These are phyloP conservation scores for Uloborus plumipes DNA, from an alignment of 2,888 invertebrate genomes.

Conservation along the genomic window DNA sequence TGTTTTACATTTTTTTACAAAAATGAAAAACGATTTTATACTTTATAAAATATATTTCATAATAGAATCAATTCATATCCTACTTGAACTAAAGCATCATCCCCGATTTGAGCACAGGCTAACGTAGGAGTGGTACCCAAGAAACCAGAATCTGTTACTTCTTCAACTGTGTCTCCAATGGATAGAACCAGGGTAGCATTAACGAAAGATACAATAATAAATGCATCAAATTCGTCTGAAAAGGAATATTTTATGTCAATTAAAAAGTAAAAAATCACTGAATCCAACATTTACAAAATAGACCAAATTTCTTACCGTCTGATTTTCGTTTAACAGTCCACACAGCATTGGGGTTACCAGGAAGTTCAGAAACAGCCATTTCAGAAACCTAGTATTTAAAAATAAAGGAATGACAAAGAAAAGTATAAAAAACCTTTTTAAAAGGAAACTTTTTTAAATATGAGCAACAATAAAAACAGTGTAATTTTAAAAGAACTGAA, in stretches of 20 bases:
- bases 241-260: conserved; percentile 45
- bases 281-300: background rate
- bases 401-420: background rate
- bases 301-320: conserved; percentile 83
- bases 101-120: conserved; percentile 97
- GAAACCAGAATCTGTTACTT: conserved; percentile 99
- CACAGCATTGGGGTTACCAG: conserved; percentile 99
- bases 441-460: background rate
- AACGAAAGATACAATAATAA: conserved; percentile 99
- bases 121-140: conserved; percentile 98
- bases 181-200: conserved; percentile 98
- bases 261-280: background rate
- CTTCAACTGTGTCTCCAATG: conserved; percentile 99
- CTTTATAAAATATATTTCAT: background rate
- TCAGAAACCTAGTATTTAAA: conserved; percentile 81
- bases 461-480: no score
- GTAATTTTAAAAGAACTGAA: no score
- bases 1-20: background rate
- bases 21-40: background rate
- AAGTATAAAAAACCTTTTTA: background rate
- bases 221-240: conserved; percentile 97
- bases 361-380: conserved; percentile 99
- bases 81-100: conserved; percentile 97
- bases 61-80: background rate
- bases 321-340: conserved; percentile 98